Percentiles rank a stretch among this genome's conserved stretches.
phyloP scores from a whole-genome alignment of 2,888 invertebrate species.

The Ochropacha duplaris region DNA sequence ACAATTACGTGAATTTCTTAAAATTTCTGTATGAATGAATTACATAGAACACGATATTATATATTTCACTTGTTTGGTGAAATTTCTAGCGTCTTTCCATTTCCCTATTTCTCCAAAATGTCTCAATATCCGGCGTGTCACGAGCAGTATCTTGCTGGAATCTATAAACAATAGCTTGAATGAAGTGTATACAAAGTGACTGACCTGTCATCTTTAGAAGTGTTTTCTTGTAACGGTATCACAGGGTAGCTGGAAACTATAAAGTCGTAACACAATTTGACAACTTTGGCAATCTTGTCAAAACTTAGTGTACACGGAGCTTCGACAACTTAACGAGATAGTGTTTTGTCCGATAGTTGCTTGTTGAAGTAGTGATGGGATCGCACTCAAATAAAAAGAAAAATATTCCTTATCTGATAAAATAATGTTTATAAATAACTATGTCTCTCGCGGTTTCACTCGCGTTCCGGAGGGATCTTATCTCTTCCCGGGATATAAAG shows the following conservation, averaged over 20 bases:
- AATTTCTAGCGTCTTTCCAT: no score
- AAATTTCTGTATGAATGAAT: no score
- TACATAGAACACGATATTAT: no score
- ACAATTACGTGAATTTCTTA: no score
- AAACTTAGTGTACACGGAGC: slow-evolving; percentile 16
- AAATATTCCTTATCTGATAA: background rate
- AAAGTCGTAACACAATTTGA: slow-evolving; percentile 34
- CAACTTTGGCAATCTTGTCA: slow-evolving; percentile 37
- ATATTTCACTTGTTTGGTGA: no score
- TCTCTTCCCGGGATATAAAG: no score
- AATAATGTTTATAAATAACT: no score
- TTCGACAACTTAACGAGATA: slow-evolving; percentile 5
- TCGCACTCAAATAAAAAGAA: background rate
- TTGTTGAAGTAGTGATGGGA: background rate
- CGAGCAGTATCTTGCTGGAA: no score
- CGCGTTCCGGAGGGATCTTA: no score
- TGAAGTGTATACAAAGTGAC: background rate
- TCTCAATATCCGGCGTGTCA: background rate
- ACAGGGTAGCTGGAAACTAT: slow-evolving; percentile 16
- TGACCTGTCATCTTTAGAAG: background rate
- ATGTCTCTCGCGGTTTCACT: no score
- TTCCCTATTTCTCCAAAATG: background rate
- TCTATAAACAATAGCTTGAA: no score
- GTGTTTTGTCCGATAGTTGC: background rate
- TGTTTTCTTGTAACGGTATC: slow-evolving; percentile 7